phyloP scores from a whole-genome alignment of 2,888 invertebrate species.

The Cerastis rubricosa region DNA sequence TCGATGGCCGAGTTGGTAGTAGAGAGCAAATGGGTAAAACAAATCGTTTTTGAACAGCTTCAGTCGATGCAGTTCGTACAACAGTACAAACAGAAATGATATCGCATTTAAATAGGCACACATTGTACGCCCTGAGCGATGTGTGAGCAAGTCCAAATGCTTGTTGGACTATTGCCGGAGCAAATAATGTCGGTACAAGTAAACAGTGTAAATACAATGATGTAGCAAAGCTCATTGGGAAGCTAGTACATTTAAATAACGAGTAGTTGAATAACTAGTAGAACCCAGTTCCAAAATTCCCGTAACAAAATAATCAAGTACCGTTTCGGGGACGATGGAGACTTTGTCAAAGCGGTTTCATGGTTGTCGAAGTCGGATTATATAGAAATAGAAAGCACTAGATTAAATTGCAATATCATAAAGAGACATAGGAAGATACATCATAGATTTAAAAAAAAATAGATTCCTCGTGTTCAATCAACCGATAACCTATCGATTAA shows the following conservation, averaged over 20 bases:
- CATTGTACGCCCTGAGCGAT: constrained; percentile 42
- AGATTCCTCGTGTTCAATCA: not conserved
- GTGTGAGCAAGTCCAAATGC: constrained; percentile 56
- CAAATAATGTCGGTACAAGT: constrained; percentile 64
- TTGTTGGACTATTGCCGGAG: constrained; percentile 63
- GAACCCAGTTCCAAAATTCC: constrained; percentile 35
- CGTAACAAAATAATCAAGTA: constrained; percentile 50
- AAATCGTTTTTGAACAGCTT: constrained; percentile 41
- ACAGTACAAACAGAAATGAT: constrained; percentile 37
- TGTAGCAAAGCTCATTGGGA: constrained; percentile 53
- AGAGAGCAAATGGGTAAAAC: constrained; percentile 41
- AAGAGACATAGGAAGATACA: not conserved
- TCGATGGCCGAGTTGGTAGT: constrained; percentile 16
- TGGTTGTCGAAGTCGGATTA: not conserved
- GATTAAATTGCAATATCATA: not conserved
- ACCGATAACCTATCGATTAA: constrained; percentile 2
- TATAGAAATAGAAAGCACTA: not conserved
- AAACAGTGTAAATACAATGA: constrained; percentile 64
- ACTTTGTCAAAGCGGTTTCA: constrained; percentile 10
- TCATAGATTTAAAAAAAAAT: not conserved
- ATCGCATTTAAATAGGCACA: constrained; percentile 52
- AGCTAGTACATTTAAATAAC: constrained; percentile 41
- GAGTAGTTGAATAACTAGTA: constrained; percentile 46
- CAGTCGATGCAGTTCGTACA: constrained; percentile 33
- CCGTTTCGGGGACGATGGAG: constrained; percentile 26